phyloP scores from a whole-genome alignment of 2,888 invertebrate species.

The Teleiodes luculella region DNA sequence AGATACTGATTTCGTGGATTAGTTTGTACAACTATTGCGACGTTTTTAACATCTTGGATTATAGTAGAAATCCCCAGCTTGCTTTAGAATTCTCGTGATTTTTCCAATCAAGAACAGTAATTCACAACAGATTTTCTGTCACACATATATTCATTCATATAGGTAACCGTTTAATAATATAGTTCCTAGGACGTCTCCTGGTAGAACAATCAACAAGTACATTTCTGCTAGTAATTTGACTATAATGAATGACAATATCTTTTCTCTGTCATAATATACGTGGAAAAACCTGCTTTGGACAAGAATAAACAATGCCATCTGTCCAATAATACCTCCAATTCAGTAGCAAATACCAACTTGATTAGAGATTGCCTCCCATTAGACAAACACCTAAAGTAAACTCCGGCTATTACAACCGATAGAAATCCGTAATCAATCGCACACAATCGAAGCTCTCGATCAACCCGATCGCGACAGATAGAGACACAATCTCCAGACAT shows the following conservation, averaged over 20 bases:
- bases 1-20: constrained; percentile 6
- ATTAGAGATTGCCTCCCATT: constrained; percentile 15
- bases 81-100: too few species aligned
- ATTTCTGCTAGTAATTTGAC: too few species aligned
- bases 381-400: constrained; percentile 45
- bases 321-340: not conserved
- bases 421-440: constrained; percentile 53
- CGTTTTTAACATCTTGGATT: constrained; percentile 6
- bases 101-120: too few species aligned
- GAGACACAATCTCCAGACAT: constrained; percentile 25
- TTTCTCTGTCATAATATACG: too few species aligned
- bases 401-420: constrained; percentile 53
- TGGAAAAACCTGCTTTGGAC: too few species aligned
- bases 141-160: too few species aligned
- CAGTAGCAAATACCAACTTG: not conserved
- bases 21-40: constrained; percentile 1
- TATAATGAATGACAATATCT: too few species aligned
- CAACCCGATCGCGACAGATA: constrained; percentile 43
- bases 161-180: too few species aligned
- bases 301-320: not conserved
- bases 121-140: too few species aligned
- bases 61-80: not conserved
- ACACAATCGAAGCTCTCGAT: constrained; percentile 52
- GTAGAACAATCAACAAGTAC: too few species aligned
- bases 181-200: too few species aligned